Base-by-base conservation (phyloP, 1,140 invertebrate species). In the Periplaneta americana region DNA sequence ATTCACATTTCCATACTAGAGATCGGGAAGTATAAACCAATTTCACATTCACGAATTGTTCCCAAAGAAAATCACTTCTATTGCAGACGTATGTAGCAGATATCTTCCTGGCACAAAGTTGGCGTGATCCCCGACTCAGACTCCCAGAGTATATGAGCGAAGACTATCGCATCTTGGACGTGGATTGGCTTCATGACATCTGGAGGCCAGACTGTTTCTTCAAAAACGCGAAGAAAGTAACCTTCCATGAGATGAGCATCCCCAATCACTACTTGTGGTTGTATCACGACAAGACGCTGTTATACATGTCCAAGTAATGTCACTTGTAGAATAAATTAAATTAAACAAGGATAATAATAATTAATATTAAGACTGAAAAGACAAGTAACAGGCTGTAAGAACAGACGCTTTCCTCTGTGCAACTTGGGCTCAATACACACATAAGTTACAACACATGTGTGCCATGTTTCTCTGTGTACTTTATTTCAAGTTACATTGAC, bases 201-300 rank as follows among this genome's bases (percentile, higher is more conserved):
- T 97, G 96, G 96, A 91, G 96, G 80, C 96, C 96, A 0, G 96
- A 97, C 88, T 96, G 95, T 87, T 97, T 97, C 89, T 97, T 97
- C 87, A 97, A 97, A 89, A 97, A 97, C 87, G 96, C 96, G 48
- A 97, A 97, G 87, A 96, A 96, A 87, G 96, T 98, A 34, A 97
- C 95, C 2, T 97, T 97, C 84, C 96, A 97, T 84, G 96, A 97
- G 89, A 98, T 98, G 96, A 97, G 95, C 86, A 96, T 98, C 87
- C 96, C 96, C 0, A 98, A 97, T 88, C 96, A 98, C 88, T 97
- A 97, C 88, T 89, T 97, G 4, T 97, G 96, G 96, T 87, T 97
- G 66, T 97, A 97, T 86, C 95, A 96, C 86, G 96, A 97, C 85
- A 97, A 97, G 87, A 97, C 95, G 0, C 87, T 97, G 79, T 91